Conservation (phyloP, 2,797 vertebrate genomes). For the Lithobates sylvaticus region DNA sequence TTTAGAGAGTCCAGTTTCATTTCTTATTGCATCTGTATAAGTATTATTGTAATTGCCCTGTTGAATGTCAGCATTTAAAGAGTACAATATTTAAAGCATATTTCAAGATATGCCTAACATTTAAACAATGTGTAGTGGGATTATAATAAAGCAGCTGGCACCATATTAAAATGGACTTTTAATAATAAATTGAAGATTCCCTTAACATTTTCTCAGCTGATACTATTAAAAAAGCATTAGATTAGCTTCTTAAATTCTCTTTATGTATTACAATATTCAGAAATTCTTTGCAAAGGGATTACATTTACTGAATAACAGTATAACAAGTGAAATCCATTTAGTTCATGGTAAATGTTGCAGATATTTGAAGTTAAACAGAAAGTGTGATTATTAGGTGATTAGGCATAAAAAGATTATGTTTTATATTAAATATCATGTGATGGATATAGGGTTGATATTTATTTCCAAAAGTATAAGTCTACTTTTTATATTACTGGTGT, state of each 20-base stretch:
- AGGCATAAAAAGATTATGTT: not conserved
- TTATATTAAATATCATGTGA: not conserved
- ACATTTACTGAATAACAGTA: not conserved
- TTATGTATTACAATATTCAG: slow-evolving; percentile 37
- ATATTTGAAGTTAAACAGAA: not conserved
- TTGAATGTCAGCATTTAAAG: slow-evolving; percentile 47
- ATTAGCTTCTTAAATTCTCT: slow-evolving; percentile 1
- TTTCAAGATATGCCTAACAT: slow-evolving; percentile 51
- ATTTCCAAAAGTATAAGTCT: not conserved
- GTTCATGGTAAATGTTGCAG: not conserved
- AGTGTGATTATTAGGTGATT: not conserved
- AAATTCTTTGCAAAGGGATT: slow-evolving; percentile 43
- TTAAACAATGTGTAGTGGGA: slow-evolving; percentile 53
- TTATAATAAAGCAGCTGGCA: slow-evolving; percentile 25
- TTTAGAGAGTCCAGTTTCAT: not conserved
- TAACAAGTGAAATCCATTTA: not conserved
- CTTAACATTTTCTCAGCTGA: slow-evolving; percentile 58
- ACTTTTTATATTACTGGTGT: not conserved
- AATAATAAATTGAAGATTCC: slow-evolving; percentile 6
- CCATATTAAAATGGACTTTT: slow-evolving; percentile 49
- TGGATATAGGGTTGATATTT: not conserved
- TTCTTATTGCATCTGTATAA: not conserved
- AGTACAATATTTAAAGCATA: slow-evolving; percentile 13
- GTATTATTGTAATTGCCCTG: slow-evolving; percentile 18
- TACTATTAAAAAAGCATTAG: slow-evolving; percentile 32